Evolutionary conservation across 2,797 vertebrate genomes (phyloP), one percentile per base, ranked within the genome.

Genomic region (Pseudochromis fuscus): DNA sequence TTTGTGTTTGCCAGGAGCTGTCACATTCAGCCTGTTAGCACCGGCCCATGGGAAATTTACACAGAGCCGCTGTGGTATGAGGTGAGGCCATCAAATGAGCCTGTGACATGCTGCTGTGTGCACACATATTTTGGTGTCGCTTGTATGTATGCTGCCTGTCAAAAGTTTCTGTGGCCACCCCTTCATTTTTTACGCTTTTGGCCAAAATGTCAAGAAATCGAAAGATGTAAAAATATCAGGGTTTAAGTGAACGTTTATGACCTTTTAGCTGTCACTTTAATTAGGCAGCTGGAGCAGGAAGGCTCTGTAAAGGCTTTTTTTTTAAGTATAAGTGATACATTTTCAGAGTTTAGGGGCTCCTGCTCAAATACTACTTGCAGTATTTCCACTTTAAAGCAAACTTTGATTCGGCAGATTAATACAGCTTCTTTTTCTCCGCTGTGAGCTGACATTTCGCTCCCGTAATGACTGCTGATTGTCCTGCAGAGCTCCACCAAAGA

Each of bases 391-490:
- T 83, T 44, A 68, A 80, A 73, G 62, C 77, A 77, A 85, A 82
- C 58, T 73, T 72, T 80, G 55, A 60, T 57, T 75, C 42, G 31
- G 48, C 63, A 55, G 62, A 82, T 84, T 67, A 81, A 72, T 59
- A 57, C 77, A 58, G 72, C 63, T 70, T 73, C 56, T 27, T 46
- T 56, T 67, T 64, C 66, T 84, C 56, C 9, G 21, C 52, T 48
- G 78, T 27, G 72, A 70, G 80, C 74, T 89, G 87, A 89, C 86
- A 91, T 91, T 90, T 89, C 76, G 66, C 79, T 88, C 77, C 80
- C 55, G 18, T 85, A 79, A 87, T 73, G 79, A 73, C 75, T 62
- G 62, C 81, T 81, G 89, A 88, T 87, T 86, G 84, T 87, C 79
- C 69, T 57, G 57, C 68, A 24, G 69, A 63, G 71, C 57, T 76